Evolutionary conservation across 2,113 vertebrate species (phyloP).

Genomic region (Gopherus evgoodei): DNA sequence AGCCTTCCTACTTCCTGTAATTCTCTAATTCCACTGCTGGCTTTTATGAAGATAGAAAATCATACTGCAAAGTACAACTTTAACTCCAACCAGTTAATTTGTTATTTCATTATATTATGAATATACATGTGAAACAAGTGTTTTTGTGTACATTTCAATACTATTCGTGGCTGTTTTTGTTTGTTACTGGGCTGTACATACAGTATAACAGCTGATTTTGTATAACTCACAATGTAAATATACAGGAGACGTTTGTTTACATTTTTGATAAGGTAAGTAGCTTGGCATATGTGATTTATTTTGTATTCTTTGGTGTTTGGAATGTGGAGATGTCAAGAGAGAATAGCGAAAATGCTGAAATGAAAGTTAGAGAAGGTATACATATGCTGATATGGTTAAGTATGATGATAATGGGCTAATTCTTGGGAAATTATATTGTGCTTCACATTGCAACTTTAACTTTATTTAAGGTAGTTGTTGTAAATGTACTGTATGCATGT

Average conservation of each 20-base stretch:
- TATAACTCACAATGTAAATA: background rate
- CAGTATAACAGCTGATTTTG: background rate
- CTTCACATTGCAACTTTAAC: accelerated
- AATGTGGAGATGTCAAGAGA: background rate
- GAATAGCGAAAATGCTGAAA: accelerated
- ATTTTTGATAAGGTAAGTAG: accelerated
- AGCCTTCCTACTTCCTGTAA: background rate
- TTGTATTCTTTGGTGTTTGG: background rate
- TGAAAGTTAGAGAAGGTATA: background rate
- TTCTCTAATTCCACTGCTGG: background rate
- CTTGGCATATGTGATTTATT: background rate
- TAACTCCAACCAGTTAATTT: background rate
- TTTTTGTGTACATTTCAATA: background rate
- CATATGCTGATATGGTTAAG: background rate
- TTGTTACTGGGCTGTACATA: accelerated
- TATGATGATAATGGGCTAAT: accelerated
- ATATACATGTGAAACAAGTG: background rate
- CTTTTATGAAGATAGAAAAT: background rate
- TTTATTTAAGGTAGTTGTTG: background rate
- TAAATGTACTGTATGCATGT: no score
- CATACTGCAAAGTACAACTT: background rate
- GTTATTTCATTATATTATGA: background rate
- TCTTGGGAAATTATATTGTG: accelerated
- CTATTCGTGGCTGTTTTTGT: background rate
- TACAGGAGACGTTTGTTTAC: background rate